phyloP scores from a whole-genome alignment of 2,797 vertebrate genomes.

The Echiichthys vipera region DNA sequence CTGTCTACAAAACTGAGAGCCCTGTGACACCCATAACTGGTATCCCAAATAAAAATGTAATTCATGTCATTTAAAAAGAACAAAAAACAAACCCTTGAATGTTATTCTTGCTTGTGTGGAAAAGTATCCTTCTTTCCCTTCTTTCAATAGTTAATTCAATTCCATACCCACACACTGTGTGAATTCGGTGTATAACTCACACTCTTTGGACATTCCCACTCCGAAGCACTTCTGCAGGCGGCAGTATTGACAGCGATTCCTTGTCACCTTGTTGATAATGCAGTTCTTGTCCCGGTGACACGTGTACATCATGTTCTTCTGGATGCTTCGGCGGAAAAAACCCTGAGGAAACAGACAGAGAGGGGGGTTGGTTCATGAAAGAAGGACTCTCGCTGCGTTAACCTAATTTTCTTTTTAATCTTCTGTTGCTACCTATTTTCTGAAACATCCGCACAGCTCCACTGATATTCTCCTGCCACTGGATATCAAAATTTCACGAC shows the following conservation, averaged over 20 bases:
- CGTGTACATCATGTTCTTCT: slow-evolving; percentile 99
- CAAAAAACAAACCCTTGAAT: not conserved
- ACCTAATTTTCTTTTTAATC: slow-evolving; percentile 44
- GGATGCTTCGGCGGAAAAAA: slow-evolving; percentile 96
- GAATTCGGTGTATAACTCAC: slow-evolving; percentile 84
- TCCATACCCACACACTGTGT: not conserved
- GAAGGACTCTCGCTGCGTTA: slow-evolving; percentile 24
- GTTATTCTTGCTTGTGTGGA: not conserved
- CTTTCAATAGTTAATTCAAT: not conserved
- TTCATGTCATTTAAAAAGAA: not conserved
- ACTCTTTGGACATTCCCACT: slow-evolving; percentile 99
- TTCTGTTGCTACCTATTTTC: slow-evolving; percentile 29
- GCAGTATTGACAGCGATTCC: slow-evolving; percentile 98
- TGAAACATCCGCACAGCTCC: slow-evolving; percentile 26
- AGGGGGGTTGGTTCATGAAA: slow-evolving; percentile 23
- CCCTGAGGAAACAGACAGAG: slow-evolving; percentile 83
- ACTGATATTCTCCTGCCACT: slow-evolving; percentile 33
- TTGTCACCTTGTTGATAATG: slow-evolving; percentile 98
- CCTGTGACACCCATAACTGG: no score
- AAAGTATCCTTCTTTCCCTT: not conserved
- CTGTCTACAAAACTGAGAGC: no score
- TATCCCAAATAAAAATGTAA: not conserved
- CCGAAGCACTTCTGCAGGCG: slow-evolving; percentile 96
- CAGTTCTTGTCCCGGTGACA: slow-evolving; percentile 99
- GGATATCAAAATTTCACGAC: slow-evolving; percentile 36